Evolutionary conservation across 2,797 vertebrate species (phyloP).

Genomic region (Distichodus sexfasciatus): DNA sequence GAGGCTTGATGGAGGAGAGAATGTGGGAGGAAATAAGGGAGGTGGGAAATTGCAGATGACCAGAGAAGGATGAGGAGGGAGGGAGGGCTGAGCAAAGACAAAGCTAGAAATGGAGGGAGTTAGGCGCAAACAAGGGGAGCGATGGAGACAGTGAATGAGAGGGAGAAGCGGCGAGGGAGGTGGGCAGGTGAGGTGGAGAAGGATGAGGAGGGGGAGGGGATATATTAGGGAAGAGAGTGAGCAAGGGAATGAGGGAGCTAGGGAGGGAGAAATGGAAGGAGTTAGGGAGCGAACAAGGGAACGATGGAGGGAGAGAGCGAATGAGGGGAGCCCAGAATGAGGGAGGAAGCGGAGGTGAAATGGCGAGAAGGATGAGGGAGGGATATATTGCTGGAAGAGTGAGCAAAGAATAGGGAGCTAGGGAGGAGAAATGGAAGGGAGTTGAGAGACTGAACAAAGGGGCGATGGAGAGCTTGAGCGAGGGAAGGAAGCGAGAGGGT

Average conservation of each 20-base stretch:
- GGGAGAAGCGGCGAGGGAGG: constrained; percentile 28
- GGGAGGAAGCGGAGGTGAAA: neutral
- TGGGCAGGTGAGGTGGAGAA: no score
- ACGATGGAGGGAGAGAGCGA: neutral
- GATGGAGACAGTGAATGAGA: constrained; percentile 48
- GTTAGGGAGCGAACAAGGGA: neutral
- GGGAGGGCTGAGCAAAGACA: neutral
- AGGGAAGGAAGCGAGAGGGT: neutral
- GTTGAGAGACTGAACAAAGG: neutral
- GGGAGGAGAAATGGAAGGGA: neutral
- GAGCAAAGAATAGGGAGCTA: neutral
- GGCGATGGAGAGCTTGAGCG: constrained; percentile 47
- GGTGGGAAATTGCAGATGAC: no score
- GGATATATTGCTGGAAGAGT: no score
- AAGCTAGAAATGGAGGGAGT: no score
- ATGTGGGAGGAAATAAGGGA: no score
- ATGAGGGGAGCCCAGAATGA: neutral
- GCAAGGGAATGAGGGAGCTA: neutral
- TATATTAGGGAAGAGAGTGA: neutral
- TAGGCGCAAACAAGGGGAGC: no score
- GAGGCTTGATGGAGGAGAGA: no score
- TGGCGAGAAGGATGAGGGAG: neutral
- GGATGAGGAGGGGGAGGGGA: neutral
- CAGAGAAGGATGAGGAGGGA: neutral
- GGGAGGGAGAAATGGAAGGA: neutral